Conservation (phyloP, 2,797 vertebrate species). For the Decapterus maruadsi region DNA sequence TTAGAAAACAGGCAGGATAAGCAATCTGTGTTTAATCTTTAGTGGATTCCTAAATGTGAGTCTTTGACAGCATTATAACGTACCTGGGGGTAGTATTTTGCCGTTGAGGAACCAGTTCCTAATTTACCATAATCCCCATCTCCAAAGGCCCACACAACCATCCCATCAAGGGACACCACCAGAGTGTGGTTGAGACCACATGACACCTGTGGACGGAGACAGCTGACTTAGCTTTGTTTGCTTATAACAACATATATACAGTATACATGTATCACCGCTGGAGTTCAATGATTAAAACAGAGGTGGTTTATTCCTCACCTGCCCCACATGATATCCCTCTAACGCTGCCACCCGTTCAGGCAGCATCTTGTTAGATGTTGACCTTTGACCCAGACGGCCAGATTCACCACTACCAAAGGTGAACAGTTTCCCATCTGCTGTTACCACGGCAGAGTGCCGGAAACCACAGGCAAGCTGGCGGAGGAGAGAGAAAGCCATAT, state of each 20-base stretch:
- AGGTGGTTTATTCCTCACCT: constrained; percentile 67
- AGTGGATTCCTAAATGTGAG: neutral
- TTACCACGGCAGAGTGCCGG: constrained; percentile 88
- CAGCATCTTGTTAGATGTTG: constrained; percentile 89
- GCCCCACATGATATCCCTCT: constrained; percentile 86
- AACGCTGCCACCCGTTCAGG: constrained; percentile 87
- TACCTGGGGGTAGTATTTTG: constrained; percentile 89
- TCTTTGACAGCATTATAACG: neutral
- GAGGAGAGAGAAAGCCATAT: neutral
- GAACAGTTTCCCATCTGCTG: constrained; percentile 88
- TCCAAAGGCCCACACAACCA: constrained; percentile 88
- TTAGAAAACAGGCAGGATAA: neutral
- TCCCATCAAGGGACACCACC: constrained; percentile 86
- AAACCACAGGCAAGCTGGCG: constrained; percentile 87
- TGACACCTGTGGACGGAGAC: constrained; percentile 79
- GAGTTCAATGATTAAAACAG: neutral
- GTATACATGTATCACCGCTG: too few relatives aligned
- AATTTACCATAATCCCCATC: constrained; percentile 90
- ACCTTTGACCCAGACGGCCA: constrained; percentile 88
- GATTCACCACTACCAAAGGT: constrained; percentile 90
- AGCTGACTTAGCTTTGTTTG: neutral
- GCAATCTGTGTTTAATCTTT: neutral
- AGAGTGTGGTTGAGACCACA: constrained; percentile 89
- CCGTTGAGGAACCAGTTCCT: constrained; percentile 86
- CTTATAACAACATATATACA: neutral